Conservation (phyloP, 2,113 vertebrate genomes). For the Psittacula cyanocephala region DNA sequence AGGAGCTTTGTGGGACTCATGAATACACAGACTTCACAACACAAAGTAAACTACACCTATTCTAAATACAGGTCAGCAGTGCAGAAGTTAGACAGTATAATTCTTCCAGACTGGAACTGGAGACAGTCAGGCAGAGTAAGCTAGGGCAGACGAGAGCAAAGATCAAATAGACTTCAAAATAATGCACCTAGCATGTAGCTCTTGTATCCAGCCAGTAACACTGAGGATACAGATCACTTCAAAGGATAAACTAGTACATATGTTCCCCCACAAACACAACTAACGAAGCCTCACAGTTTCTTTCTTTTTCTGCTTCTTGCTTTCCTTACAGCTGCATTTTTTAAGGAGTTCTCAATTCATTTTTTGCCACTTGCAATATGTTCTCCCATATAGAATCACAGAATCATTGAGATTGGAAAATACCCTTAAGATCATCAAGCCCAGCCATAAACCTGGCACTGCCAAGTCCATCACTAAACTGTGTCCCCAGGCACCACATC, state of each 20-base stretch:
- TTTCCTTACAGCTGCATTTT: background rate
- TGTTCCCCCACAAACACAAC: background rate
- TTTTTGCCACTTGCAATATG: background rate
- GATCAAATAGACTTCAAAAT: background rate
- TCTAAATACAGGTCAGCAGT: background rate
- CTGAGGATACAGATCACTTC: background rate
- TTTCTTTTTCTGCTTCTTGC: background rate
- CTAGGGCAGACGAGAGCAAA: background rate
- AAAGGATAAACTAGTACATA: background rate
- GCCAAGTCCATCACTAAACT: background rate
- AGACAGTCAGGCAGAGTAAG: background rate
- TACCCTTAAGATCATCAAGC: fast-evolving
- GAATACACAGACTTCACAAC: background rate
- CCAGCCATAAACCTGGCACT: background rate
- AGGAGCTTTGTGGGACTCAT: background rate
- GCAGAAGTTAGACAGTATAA: background rate
- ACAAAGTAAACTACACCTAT: background rate
- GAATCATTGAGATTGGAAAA: background rate
- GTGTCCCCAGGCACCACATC: background rate
- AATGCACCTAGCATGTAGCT: background rate
- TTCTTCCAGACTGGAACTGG: background rate
- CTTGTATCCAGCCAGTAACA: background rate
- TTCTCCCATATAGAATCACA: background rate
- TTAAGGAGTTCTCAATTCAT: background rate
- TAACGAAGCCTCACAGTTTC: background rate